Evolutionary conservation across 1,140 invertebrate species (phyloP).

Genomic region (Drosophila gunungcola): DNA sequence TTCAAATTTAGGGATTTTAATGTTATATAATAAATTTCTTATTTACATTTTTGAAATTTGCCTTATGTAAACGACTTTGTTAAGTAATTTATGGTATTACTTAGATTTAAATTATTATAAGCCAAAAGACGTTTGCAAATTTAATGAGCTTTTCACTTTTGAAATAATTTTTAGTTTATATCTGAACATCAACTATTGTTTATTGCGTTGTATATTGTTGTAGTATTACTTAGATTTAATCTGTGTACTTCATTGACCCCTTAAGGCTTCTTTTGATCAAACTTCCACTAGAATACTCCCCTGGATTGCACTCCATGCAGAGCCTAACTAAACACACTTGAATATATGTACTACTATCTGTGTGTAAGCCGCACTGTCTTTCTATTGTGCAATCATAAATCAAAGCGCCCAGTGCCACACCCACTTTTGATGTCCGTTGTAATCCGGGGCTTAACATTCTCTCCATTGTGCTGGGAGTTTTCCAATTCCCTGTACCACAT

Average conservation of each 20-base stretch:
- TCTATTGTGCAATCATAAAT: slow-evolving; percentile 65
- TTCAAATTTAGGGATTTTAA: no score
- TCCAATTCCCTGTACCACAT: slow-evolving; percentile 20
- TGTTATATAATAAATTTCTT: no score
- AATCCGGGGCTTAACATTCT: slow-evolving; percentile 71
- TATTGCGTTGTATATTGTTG: no score
- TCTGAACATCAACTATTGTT: no score
- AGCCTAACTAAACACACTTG: slow-evolving; percentile 26
- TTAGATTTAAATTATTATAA: no score
- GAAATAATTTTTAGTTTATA: no score
- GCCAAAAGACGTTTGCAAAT: no score
- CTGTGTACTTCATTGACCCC: neutral
- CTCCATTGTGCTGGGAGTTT: slow-evolving; percentile 24
- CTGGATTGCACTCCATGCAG: slow-evolving; percentile 7
- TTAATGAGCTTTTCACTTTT: no score
- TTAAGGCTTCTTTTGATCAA: neutral
- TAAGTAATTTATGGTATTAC: no score
- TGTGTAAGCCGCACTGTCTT: neutral
- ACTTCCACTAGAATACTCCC: neutral
- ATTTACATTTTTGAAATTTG: no score
- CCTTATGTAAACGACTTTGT: no score
- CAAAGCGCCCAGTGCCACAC: slow-evolving; percentile 43
- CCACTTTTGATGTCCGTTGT: slow-evolving; percentile 62
- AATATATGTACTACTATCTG: neutral
- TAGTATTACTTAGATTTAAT: neutral